phyloP scores from a whole-genome alignment of 2,888 invertebrate genomes.

The Apodemia hepburni region DNA sequence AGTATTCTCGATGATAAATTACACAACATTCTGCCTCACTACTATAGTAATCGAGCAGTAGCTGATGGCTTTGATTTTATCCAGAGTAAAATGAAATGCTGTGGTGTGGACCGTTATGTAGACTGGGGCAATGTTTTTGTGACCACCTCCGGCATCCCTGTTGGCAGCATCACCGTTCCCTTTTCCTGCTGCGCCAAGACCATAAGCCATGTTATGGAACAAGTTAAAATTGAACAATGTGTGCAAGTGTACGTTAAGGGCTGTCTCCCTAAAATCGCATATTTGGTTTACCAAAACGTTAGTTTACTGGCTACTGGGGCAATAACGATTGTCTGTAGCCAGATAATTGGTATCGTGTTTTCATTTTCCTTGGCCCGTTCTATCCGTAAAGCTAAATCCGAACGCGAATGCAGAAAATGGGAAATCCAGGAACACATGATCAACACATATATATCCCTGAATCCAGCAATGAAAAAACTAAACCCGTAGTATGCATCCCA shows the following conservation, averaged over 20 bases:
- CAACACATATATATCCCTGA: too few species aligned
- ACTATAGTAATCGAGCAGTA: conserved; percentile 80
- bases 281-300: conserved; percentile 85
- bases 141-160: conserved; percentile 46
- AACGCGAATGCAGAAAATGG: conserved; percentile 85
- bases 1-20: conserved; percentile 79
- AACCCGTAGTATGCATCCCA: too few species aligned
- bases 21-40: conserved; percentile 80
- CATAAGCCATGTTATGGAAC: conserved; percentile 36
- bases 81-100: conserved; percentile 87
- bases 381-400: conserved; percentile 88
- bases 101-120: conserved; percentile 81
- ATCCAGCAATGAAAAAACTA: too few species aligned
- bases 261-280: conserved; percentile 81
- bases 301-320: conserved; percentile 87
- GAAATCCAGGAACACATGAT: conserved; percentile 67
- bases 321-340: conserved; percentile 89
- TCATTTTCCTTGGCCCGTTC: conserved; percentile 94
- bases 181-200: conserved; percentile 79
- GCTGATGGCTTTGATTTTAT: conserved; percentile 86
- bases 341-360: conserved; percentile 90
- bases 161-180: conserved; percentile 74
- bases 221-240: conserved; percentile 47
- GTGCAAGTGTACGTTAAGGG: conserved; percentile 73
- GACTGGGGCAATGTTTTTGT: conserved; percentile 78